These are phyloP conservation scores for Leptura quadrifasciata DNA, from an alignment of 2,888 invertebrate genomes.

Conservation along the genomic window DNA sequence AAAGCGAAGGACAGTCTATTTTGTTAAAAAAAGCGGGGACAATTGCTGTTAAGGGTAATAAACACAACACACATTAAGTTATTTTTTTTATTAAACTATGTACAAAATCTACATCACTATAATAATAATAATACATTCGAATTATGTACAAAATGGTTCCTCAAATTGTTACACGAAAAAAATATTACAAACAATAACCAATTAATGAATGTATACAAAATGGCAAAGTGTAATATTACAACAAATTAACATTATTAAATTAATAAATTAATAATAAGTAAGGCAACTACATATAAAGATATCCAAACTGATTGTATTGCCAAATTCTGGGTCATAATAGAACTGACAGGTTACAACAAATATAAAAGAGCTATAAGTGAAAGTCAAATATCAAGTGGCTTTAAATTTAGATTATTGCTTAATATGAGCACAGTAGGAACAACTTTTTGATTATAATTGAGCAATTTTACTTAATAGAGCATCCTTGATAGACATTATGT, in stretches of 20 bases:
- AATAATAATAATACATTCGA: slow-evolving; percentile 43
- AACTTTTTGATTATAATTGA: slow-evolving; percentile 29
- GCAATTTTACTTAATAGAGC: slow-evolving; percentile 14
- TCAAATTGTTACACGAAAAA: slow-evolving; percentile 38
- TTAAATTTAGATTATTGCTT: slow-evolving; percentile 23
- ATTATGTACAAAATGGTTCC: slow-evolving; percentile 49
- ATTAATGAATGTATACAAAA: slow-evolving; percentile 36
- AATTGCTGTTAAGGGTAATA: background rate
- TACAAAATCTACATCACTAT: slow-evolving; percentile 53
- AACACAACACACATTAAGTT: slow-evolving; percentile 26
- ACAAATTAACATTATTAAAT: slow-evolving; percentile 19
- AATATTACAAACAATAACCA: slow-evolving; percentile 50
- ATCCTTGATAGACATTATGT: background rate
- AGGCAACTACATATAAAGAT: slow-evolving; percentile 7
- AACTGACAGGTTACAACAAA: slow-evolving; percentile 54
- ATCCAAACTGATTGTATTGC: slow-evolving; percentile 15
- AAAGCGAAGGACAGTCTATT: background rate
- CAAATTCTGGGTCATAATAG: slow-evolving; percentile 36
- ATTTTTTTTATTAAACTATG: slow-evolving; percentile 54
- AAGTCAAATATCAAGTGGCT: slow-evolving; percentile 37
- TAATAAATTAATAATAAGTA: slow-evolving; percentile 42
- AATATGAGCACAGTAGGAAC: slow-evolving; percentile 9
- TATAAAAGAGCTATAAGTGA: slow-evolving; percentile 40
- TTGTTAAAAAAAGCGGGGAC: background rate
- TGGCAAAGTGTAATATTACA: slow-evolving; percentile 29